These are phyloP conservation scores for Amblyopsis rosae DNA, from an alignment of 2,113 vertebrate species.

Conservation along the genomic window DNA sequence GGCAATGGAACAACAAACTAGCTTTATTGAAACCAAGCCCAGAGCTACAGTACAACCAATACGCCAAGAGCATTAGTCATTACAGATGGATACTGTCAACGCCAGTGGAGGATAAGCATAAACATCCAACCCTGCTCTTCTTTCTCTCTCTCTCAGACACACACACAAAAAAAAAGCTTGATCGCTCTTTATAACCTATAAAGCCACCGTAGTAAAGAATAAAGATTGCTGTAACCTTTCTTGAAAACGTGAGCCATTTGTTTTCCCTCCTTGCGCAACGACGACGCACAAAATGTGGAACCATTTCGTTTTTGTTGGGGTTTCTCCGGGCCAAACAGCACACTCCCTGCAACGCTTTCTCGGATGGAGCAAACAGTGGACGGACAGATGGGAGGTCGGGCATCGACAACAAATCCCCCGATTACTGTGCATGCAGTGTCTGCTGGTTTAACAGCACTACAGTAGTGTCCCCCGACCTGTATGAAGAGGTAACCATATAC, in stretches of 20 bases:
- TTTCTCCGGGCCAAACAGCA: conserved; percentile 17
- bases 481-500: conserved; percentile 36
- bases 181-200: conserved; percentile 51
- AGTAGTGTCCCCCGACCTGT: conserved; percentile 16
- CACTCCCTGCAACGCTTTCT: conserved; percentile 3
- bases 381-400: conserved; percentile 10
- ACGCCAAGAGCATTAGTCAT: conserved; percentile 5
- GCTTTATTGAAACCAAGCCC: conserved; percentile 11
- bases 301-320: conserved; percentile 17
- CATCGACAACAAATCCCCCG: conserved; percentile 31
- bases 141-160: conserved; percentile 8
- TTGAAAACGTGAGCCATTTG: too few species aligned
- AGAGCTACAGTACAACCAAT: conserved; percentile 3
- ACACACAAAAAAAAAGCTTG: neutral
- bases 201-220: conserved; percentile 25
- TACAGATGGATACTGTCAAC: conserved; percentile 11
- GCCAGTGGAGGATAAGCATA: neutral
- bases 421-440: neutral
- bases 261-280: conserved; percentile 6
- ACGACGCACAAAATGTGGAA: conserved; percentile 31
- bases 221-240: too few species aligned
- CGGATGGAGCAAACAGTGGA: conserved; percentile 20
- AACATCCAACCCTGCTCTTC: conserved; percentile 3
- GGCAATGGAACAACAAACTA: conserved; percentile 3
- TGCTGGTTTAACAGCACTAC: conserved; percentile 15